A percentile compares a stretch with the other conserved stretches of the same genome.
Evolutionary conservation across 2,888 invertebrate species (phyloP).

Genomic region (Drosophila paucipuncta): DNA sequence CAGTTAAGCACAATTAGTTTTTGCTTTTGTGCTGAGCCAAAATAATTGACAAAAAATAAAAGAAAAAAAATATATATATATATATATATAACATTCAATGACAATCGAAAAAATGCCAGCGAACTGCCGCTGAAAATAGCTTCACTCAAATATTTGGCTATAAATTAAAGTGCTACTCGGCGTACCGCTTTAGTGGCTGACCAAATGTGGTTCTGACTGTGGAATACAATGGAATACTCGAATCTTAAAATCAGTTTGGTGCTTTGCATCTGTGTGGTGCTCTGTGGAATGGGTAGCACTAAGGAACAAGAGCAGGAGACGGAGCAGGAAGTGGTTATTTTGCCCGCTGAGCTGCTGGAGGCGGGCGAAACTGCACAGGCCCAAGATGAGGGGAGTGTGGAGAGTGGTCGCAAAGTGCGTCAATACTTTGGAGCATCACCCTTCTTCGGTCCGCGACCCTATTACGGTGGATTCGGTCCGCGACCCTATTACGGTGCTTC

Average conservation of each 20-base stretch:
- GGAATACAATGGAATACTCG: slow-evolving; percentile 50
- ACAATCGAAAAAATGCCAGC: slow-evolving; percentile 53
- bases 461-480: slow-evolving; percentile 48
- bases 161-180: slow-evolving; percentile 51
- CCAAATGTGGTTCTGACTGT: slow-evolving; percentile 24
- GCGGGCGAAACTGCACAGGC: slow-evolving; percentile 53
- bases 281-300: slow-evolving; percentile 21
- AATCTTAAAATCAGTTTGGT: slow-evolving; percentile 23
- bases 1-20: slow-evolving; percentile 51
- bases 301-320: slow-evolving; percentile 9
- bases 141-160: slow-evolving; percentile 48
- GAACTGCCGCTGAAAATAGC: slow-evolving; percentile 43
- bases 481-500: slow-evolving; percentile 51
- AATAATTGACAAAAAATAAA: slow-evolving; percentile 17
- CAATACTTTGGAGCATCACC: slow-evolving; percentile 72
- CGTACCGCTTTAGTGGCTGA: slow-evolving; percentile 50
- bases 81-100: slow-evolving; percentile 50
- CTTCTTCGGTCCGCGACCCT: slow-evolving; percentile 61
- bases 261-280: slow-evolving; percentile 35
- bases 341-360: slow-evolving; percentile 10
- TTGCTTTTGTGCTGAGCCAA: slow-evolving; percentile 27
- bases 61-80: neutral
- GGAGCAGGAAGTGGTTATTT: neutral
- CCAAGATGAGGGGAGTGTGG: slow-evolving; percentile 35
- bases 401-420: slow-evolving; percentile 60